These are phyloP conservation scores for Amphiprion ocellaris DNA, from an alignment of 2,113 vertebrate species.

Conservation along the genomic window DNA sequence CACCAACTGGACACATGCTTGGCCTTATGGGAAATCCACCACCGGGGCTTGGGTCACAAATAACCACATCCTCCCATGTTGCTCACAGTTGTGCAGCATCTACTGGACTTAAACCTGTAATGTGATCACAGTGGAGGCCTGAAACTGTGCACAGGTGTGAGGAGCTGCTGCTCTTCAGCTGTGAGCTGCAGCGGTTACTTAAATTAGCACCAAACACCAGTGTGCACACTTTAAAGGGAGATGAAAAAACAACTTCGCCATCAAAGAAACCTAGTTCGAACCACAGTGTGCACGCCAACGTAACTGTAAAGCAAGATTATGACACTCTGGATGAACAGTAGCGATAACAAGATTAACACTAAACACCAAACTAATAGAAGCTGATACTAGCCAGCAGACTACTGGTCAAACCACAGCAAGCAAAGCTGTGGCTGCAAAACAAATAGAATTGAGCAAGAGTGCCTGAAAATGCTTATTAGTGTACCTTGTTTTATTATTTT, in stretches of 20 bases:
- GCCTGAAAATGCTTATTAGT: no score
- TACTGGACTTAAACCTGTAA: constrained; percentile 1
- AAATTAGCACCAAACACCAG: neutral
- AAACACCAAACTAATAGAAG: no score
- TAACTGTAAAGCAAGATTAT: no score
- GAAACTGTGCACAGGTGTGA: constrained; percentile 49
- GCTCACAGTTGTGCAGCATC: constrained; percentile 49
- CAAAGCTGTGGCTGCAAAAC: no score
- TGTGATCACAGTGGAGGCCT: constrained; percentile 24
- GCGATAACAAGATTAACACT: no score
- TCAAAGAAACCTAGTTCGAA: neutral
- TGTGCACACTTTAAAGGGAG: neutral
- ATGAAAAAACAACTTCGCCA: neutral
- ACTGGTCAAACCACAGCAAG: no score
- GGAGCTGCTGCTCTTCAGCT: constrained; percentile 20
- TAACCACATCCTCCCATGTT: constrained; percentile 61
- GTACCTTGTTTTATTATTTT: no score
- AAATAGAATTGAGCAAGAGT: no score
- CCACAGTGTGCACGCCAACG: no score
- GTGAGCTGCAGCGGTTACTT: neutral
- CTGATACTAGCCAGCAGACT: no score
- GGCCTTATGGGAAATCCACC: constrained; percentile 59
- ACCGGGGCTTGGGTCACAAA: constrained; percentile 20
- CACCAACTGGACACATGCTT: constrained; percentile 38
- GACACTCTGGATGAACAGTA: no score